phyloP scores from a whole-genome alignment of 2,113 vertebrate genomes.

The Mohoua ochrocephala region DNA sequence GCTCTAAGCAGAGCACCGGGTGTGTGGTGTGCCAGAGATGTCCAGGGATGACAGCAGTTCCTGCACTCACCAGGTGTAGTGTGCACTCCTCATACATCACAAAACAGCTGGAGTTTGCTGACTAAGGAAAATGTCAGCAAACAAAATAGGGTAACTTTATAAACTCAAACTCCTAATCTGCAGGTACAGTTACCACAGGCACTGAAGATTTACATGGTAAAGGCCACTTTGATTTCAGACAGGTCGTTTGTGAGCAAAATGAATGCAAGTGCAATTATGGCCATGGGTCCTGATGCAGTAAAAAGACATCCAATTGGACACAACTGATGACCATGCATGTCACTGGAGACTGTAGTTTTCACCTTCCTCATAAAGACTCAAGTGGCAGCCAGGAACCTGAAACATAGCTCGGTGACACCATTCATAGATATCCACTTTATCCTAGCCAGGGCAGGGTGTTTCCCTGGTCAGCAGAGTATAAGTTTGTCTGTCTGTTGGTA shows the following conservation, averaged over 20 bases:
- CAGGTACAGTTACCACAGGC: background rate
- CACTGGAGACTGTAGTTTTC: background rate
- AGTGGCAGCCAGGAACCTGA: background rate
- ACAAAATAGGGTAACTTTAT: background rate
- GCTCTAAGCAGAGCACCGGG: background rate
- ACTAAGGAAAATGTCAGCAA: background rate
- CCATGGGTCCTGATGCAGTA: background rate
- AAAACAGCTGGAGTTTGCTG: background rate
- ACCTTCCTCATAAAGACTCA: background rate
- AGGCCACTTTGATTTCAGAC: background rate
- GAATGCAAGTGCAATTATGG: background rate
- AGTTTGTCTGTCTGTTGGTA: background rate
- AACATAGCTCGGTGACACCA: background rate
- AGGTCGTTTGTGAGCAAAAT: background rate
- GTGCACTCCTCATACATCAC: background rate
- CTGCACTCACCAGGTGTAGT: background rate
- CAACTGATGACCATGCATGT: fast-evolving
- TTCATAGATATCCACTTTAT: background rate
- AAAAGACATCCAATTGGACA: background rate
- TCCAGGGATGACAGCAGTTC: background rate
- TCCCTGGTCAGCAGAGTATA: background rate
- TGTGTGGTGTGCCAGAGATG: fast-evolving
- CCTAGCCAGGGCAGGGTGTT: background rate
- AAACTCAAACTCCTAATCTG: background rate
- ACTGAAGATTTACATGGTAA: background rate